phyloP scores from a whole-genome alignment of 2,113 vertebrate species.

The Argyrosomus japonicus region DNA sequence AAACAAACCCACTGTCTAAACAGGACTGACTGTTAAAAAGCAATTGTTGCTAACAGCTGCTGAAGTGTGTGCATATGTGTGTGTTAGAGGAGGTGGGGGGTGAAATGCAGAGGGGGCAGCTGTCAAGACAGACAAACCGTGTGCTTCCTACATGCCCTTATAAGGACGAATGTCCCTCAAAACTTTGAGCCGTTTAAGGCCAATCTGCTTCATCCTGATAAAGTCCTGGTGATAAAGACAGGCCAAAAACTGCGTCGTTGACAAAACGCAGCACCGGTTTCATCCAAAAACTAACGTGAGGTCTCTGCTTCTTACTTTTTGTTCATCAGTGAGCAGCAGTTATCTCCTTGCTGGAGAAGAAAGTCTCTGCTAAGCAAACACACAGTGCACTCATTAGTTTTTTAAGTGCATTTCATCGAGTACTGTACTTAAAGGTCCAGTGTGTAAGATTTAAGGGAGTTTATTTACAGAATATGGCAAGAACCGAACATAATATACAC shows the following conservation, averaged over 20 bases:
- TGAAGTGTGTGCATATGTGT: conserved; percentile 51
- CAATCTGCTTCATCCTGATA: conserved; percentile 67
- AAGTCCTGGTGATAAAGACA: conserved; percentile 58
- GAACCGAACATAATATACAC: too few relatives aligned
- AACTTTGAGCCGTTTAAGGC: conserved; percentile 68
- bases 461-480: too few relatives aligned
- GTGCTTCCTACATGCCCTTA: conserved; percentile 77
- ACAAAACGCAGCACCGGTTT: conserved; percentile 66
- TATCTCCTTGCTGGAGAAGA: conserved; percentile 1
- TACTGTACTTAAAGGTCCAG: too few relatives aligned
- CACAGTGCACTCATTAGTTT: not conserved
- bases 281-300: conserved; percentile 17
- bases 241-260: conserved; percentile 65
- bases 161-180: conserved; percentile 77
- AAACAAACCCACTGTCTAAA: conserved; percentile 59
- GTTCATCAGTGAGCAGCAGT: not conserved
- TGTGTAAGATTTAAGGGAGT: too few relatives aligned
- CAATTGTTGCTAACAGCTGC: conserved; percentile 82
- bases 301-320: conserved; percentile 24
- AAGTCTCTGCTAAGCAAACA: not conserved
- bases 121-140: conserved; percentile 74
- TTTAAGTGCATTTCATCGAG: not conserved
- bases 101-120: conserved; percentile 69
- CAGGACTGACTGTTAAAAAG: conserved; percentile 52
- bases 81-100: not conserved